Conservation (phyloP, 2,888 invertebrate genomes). For the Yponomeuta malinellus region DNA sequence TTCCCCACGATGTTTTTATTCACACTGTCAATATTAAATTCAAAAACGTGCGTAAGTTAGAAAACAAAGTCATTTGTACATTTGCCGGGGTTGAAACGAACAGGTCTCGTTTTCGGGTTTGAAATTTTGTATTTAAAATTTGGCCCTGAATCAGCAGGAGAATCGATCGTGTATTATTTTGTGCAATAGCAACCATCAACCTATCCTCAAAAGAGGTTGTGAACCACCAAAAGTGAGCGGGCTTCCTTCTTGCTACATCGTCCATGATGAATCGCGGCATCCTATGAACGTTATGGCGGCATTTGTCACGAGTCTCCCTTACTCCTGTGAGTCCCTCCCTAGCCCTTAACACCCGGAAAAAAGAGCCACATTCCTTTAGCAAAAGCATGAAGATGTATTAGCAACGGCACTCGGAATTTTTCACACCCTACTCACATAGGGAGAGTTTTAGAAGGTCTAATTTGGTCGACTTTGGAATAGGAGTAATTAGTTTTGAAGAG, state of each 20-base stretch:
- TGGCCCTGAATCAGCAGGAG: too few species aligned
- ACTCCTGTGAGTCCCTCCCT: neutral
- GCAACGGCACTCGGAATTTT: neutral
- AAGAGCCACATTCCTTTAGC: slow-evolving; percentile 1
- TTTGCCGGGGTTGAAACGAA: too few species aligned
- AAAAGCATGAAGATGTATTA: neutral
- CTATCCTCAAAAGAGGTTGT: neutral
- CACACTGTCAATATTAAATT: too few species aligned
- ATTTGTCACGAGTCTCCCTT: slow-evolving; percentile 11
- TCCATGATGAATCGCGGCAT: slow-evolving; percentile 9
- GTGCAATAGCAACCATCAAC: too few species aligned
- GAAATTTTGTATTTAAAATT: too few species aligned
- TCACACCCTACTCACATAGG: neutral
- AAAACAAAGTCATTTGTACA: too few species aligned
- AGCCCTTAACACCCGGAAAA: neutral
- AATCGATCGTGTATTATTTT: too few species aligned
- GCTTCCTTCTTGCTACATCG: neutral
- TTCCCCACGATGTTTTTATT: too few species aligned
- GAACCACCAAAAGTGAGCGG: neutral
- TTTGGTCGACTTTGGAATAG: neutral
- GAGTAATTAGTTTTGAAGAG: too few species aligned
- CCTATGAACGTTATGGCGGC: slow-evolving; percentile 5
- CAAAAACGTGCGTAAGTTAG: too few species aligned
- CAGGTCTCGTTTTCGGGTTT: too few species aligned
- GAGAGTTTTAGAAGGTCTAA: neutral